phyloP scores from a whole-genome alignment of 2,113 vertebrate species.

The Manacus vitellinus region DNA sequence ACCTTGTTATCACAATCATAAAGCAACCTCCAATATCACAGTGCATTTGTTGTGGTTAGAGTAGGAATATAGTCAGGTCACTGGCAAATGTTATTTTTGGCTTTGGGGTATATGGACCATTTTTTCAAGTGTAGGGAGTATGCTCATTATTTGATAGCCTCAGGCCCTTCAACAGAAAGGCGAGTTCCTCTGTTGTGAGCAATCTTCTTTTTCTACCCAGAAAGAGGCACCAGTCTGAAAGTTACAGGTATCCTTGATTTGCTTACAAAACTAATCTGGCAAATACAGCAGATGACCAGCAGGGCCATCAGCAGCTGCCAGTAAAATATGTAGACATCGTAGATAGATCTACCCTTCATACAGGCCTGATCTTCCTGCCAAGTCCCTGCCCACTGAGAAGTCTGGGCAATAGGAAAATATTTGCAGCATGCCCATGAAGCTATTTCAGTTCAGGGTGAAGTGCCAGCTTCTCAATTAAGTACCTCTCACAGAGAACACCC shows the following conservation, averaged over 20 bases:
- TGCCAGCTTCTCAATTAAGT: not conserved
- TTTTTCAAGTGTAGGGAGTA: not conserved
- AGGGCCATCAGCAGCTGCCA: not conserved
- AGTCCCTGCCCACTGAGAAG: not conserved
- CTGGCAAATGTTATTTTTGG: not conserved
- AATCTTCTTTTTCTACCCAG: not conserved
- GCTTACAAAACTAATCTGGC: not conserved
- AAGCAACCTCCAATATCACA: not conserved
- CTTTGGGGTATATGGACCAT: not conserved
- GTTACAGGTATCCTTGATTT: not conserved
- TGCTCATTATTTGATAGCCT: not conserved
- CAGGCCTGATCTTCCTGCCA: not conserved
- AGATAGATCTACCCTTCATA: not conserved
- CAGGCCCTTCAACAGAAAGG: not conserved
- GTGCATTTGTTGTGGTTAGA: fast-evolving
- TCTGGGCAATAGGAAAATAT: conserved; percentile 3
- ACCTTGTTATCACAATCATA: not conserved
- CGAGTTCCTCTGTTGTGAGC: not conserved
- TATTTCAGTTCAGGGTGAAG: conserved; percentile 11
- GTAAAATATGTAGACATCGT: not conserved
- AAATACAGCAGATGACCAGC: not conserved
- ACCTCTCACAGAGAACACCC: not conserved
- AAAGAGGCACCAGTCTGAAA: not conserved
- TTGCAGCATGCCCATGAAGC: not conserved
- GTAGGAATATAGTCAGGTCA: not conserved